These are phyloP conservation scores for Megalops cyprinoides DNA, from an alignment of 2,797 vertebrate species.

Conservation along the genomic window DNA sequence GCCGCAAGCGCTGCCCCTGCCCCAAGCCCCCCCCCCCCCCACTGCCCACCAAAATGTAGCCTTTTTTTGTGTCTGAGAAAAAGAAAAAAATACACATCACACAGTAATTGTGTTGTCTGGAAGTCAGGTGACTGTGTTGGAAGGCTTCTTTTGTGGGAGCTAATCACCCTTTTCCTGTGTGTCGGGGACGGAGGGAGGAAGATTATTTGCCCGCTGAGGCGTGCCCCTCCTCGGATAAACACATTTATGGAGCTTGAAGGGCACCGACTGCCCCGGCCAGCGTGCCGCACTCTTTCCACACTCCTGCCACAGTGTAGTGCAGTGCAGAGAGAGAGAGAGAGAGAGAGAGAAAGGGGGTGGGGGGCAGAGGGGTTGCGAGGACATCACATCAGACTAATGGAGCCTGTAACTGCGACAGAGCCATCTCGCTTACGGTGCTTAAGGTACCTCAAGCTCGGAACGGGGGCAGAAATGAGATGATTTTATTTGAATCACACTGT, in stretches of 20 bases:
- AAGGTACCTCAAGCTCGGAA: conserved; percentile 40
- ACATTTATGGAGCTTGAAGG: conserved; percentile 25
- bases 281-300: background rate
- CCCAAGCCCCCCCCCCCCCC: too few relatives aligned
- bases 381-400: conserved; percentile 47
- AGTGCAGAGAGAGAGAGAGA: background rate
- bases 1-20: background rate
- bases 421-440: conserved; percentile 39
- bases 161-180: conserved; percentile 33
- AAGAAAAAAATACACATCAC: conserved; percentile 9
- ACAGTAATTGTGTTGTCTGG: conserved; percentile 37
- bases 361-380: too few relatives aligned
- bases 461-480: conserved; percentile 33
- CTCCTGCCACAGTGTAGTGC: background rate
- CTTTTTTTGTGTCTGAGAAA: background rate
- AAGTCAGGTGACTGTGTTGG: conserved; percentile 26
- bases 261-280: background rate
- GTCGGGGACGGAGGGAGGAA: conserved; percentile 7
- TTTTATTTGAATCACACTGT: conserved; percentile 36
- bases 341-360: too few relatives aligned
- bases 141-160: conserved; percentile 16
- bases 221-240: conserved; percentile 25
- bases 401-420: conserved; percentile 43
- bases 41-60: too few relatives aligned
- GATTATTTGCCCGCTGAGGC: conserved; percentile 30